A percentile compares a stretch with the other conserved stretches of the same genome.
phyloP scores from a whole-genome alignment of 2,797 vertebrate species.

The Sebastes trivittatus region DNA sequence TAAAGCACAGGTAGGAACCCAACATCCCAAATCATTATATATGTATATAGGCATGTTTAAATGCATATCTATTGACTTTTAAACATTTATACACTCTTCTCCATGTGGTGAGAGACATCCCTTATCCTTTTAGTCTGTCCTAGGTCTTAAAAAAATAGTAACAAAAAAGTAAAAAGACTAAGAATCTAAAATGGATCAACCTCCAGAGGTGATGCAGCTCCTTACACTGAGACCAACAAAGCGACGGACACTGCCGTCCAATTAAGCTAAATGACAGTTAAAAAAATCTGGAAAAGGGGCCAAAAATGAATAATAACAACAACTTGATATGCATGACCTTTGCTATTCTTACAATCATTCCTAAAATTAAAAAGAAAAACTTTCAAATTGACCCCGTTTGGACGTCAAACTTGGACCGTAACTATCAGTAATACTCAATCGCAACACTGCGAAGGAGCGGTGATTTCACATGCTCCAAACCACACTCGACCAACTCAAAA shows the following conservation, averaged over 20 bases:
- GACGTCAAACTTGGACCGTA: constrained; percentile 7
- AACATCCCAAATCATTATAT: constrained; percentile 6
- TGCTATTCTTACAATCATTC: not conserved
- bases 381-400: constrained; percentile 11
- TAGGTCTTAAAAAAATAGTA: constrained; percentile 38
- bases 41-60: constrained; percentile 39
- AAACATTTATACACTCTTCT: constrained; percentile 53
- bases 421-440: constrained; percentile 15
- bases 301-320: not conserved
- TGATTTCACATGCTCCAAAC: constrained; percentile 45
- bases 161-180: not conserved
- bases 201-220: not conserved
- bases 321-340: constrained; percentile 16
- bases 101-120: not conserved
- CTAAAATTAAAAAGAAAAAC: constrained; percentile 3
- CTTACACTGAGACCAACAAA: not conserved
- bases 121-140: not conserved
- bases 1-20: constrained; percentile 42
- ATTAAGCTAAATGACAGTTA: not conserved
- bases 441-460: constrained; percentile 25
- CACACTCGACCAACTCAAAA: constrained; percentile 28
- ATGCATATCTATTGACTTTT: constrained; percentile 44
- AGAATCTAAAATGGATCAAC: constrained; percentile 4
- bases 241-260: not conserved
- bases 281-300: not conserved